Evolutionary conservation across 2,797 vertebrate genomes (phyloP).

Genomic region (Coregonus sp.): DNA sequence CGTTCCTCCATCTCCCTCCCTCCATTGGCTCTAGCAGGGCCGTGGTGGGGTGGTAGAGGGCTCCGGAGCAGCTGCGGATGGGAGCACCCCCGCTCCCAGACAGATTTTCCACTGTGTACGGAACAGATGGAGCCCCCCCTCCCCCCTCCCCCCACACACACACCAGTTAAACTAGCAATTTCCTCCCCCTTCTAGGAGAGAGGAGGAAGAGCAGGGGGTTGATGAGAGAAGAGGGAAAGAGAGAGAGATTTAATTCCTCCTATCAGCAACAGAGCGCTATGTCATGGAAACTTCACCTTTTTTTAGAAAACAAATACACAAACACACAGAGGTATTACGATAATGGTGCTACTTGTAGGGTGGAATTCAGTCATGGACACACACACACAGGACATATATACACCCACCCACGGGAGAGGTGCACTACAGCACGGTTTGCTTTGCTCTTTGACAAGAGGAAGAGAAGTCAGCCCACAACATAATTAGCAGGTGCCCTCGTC

Average conservation of each 20-base stretch:
- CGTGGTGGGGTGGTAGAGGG: conserved; percentile 4
- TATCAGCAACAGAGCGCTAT: not conserved
- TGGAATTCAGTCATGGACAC: too few species aligned
- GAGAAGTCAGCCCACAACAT: conserved; percentile 28
- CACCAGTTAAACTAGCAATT: not conserved
- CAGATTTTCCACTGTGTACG: conserved; percentile 47
- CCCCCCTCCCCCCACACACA: not conserved
- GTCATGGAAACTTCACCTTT: not conserved
- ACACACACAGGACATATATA: too few species aligned
- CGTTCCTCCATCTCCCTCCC: not conserved
- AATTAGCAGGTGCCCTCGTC: conserved; percentile 37
- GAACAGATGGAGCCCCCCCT: conserved; percentile 52
- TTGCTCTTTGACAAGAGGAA: conserved; percentile 21
- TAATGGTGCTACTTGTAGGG: not conserved
- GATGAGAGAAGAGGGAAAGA: not conserved
- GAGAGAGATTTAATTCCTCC: not conserved
- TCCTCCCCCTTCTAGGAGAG: conserved; percentile 2
- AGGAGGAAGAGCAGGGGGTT: not conserved
- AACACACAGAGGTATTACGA: not conserved
- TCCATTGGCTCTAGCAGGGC: conserved; percentile 28
- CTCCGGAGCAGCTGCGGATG: conserved; percentile 47
- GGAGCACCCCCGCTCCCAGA: conserved; percentile 43
- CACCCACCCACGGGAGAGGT: not conserved
- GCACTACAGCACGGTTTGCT: conserved; percentile 7
- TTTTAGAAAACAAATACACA: not conserved